Base-by-base conservation (phyloP, 2,888 invertebrate genomes). In the Sinhomidia bicolor region DNA sequence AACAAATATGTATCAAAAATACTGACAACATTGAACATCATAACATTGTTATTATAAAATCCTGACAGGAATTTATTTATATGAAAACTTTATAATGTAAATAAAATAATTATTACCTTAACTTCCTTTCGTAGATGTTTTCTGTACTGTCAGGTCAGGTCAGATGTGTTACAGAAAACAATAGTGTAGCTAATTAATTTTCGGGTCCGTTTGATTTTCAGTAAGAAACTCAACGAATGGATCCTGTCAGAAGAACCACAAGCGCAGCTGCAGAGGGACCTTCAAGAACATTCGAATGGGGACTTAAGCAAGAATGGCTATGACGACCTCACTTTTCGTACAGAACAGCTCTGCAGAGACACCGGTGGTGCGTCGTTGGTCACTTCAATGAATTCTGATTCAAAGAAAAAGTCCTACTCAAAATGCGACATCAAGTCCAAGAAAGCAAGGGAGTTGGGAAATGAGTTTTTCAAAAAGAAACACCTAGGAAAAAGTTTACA, bases 401-500 rank as follows among this genome's bases (percentile, higher is more conserved):
- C 36, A 36, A 7, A 36, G 47, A 12, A 47, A n/a, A n/a, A n/a
- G n/a, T 26, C 23, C 10, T 51, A 23, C 29, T 23, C 54, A 20
- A 89, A 89, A 36, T 57, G 36, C 62, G 36, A 86, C 23, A 32
- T 20, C 0, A 17, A 78, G 12, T 94, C 94, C 1, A 93, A 93
- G 82, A 78, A 91, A 12, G 93, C 94, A 94, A 92, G 94, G 94
- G 92, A 93, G 93, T 44, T 91, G 71, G 96, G 96, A 6, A 96
- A 96, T 92, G 94, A 94, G 29, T 94, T 94, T 92, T 96, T 95
- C 93, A 94, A 94, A 91, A 93, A 93, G 0, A 95, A 95, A 89
- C 93, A 94, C 47, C 94, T 95, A 71, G 92, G 94, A 12, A 94
- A 94, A 4, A 95, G 95, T 92, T 94, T 95, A 83, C 93, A 94